Conservation (phyloP, 1,140 invertebrate species). For the Drosophila rufa region DNA sequence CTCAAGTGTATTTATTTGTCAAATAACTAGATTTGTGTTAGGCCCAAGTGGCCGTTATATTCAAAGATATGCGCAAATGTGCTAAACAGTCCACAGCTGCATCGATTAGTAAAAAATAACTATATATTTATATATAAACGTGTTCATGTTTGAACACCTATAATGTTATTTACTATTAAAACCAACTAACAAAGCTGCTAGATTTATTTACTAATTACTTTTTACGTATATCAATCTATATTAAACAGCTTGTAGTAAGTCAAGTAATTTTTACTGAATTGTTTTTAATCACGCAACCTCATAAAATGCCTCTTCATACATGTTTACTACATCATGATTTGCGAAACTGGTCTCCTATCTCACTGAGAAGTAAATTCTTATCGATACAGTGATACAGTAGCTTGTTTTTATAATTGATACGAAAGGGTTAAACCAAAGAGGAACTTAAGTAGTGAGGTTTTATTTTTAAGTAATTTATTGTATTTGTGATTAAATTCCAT, state of each 20-base stretch:
- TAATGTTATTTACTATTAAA: too few relatives aligned
- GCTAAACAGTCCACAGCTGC: too few relatives aligned
- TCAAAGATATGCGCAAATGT: too few relatives aligned
- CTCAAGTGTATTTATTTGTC: too few relatives aligned
- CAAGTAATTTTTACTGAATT: neutral
- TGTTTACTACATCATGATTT: constrained; percentile 10
- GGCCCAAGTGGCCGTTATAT: too few relatives aligned
- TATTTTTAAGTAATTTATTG: neutral
- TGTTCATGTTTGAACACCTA: too few relatives aligned
- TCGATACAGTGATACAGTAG: constrained; percentile 6
- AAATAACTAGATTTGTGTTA: too few relatives aligned
- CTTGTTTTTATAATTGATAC: neutral
- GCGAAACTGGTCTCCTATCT: neutral
- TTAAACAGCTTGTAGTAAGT: neutral
- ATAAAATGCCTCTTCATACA: neutral
- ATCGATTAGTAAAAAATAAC: too few relatives aligned
- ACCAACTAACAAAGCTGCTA: too few relatives aligned
- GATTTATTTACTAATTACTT: neutral
- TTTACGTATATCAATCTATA: neutral
- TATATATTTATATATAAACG: too few relatives aligned
- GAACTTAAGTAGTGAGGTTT: neutral
- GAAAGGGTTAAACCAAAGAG: neutral
- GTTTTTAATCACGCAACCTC: constrained; percentile 1
- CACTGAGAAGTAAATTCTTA: neutral
- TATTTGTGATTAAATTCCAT: neutral